Evolutionary conservation across 1,140 invertebrate genomes (phyloP).

Genomic region (Monochamus saltuarius): DNA sequence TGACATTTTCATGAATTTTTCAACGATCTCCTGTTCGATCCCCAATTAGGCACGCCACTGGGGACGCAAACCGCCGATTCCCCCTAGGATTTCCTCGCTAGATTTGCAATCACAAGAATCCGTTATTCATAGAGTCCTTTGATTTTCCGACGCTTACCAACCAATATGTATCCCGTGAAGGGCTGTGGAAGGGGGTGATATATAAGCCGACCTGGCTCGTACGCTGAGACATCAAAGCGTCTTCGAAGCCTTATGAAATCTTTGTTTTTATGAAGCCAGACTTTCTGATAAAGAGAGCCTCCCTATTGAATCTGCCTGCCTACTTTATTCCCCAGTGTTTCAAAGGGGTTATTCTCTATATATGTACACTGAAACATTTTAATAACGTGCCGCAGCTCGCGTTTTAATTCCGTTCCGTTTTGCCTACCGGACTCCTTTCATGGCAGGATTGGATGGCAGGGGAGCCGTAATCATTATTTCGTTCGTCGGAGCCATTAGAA

Average conservation of each 20-base stretch:
- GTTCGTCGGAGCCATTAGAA: too few species aligned
- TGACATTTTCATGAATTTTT: constrained; percentile 33
- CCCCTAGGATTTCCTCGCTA: constrained; percentile 22
- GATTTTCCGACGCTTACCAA: constrained; percentile 32
- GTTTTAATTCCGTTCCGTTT: too few species aligned
- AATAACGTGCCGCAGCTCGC: too few species aligned
- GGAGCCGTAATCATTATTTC: too few species aligned
- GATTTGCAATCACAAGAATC: constrained; percentile 28
- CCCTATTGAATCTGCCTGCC: too few species aligned
- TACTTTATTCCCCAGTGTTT: too few species aligned
- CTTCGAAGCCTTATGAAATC: constrained; percentile 30
- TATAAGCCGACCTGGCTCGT: constrained; percentile 20
- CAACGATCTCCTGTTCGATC: constrained; percentile 19
- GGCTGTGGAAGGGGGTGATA: constrained; percentile 22
- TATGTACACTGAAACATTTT: too few species aligned
- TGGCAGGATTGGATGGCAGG: too few species aligned
- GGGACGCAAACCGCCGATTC: constrained; percentile 13
- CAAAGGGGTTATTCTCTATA: too few species aligned
- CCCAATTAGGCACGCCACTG: constrained; percentile 19
- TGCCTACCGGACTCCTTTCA: too few species aligned
- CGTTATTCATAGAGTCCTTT: constrained; percentile 33
- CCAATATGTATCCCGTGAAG: constrained; percentile 28
- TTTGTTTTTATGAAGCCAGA: constrained; percentile 26
- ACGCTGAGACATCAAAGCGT: constrained; percentile 32
- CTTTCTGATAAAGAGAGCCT: too few species aligned